A percentile compares a stretch with the other conserved stretches of the same genome.
Evolutionary conservation across 2,797 vertebrate species (phyloP).

Genomic region (Oreochromis grahami): DNA sequence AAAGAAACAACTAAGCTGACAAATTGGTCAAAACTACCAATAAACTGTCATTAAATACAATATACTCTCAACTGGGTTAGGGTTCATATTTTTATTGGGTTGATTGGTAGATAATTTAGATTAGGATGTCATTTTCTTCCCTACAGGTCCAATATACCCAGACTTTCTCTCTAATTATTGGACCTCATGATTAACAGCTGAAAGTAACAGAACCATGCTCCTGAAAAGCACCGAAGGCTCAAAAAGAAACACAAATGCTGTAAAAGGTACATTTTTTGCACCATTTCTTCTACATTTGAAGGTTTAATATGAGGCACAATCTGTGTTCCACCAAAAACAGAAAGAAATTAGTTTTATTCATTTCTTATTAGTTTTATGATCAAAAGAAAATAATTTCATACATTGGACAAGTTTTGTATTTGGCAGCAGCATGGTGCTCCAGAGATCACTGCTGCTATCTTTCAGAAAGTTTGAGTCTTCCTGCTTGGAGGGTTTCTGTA

Average conservation of each 20-base stretch:
- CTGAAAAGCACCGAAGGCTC: background rate
- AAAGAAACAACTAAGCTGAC: background rate
- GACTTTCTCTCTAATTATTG: background rate
- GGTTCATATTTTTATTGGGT: background rate
- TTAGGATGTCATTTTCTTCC: background rate
- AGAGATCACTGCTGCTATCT: background rate
- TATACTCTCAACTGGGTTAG: accelerated
- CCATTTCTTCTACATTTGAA: background rate
- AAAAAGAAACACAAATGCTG: background rate
- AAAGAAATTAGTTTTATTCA: background rate
- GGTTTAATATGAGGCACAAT: background rate
- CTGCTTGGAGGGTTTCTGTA: background rate
- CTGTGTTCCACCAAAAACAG: background rate
- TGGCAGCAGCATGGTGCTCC: background rate
- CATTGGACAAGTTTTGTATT: background rate
- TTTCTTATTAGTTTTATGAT: background rate
- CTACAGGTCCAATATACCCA: background rate
- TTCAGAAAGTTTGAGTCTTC: background rate
- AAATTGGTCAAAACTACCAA: background rate
- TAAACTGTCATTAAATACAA: background rate
- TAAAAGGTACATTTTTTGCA: background rate
- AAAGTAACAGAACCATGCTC: background rate
- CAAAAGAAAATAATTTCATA: background rate
- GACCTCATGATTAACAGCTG: background rate
- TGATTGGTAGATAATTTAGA: background rate